Base-by-base conservation (phyloP, 1,140 invertebrate species). In the Potamilus streckersoni region DNA sequence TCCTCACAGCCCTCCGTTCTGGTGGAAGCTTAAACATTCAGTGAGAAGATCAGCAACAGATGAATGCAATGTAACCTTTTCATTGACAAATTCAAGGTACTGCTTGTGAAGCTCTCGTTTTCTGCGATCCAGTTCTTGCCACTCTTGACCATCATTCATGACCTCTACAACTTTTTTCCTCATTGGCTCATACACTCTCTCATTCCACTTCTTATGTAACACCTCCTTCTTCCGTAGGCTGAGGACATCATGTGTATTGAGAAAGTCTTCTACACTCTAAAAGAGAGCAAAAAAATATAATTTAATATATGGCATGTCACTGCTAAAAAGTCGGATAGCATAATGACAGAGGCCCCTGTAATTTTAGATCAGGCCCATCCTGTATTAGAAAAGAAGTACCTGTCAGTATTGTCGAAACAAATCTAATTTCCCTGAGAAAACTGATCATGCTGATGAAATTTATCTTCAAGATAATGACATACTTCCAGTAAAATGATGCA, bases 151-250 rank as follows among this genome's bases (percentile, higher is more conserved):
- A 63, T 87, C 82, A 49, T 49, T 49, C 79, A 89, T 87, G 15
- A 79, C 84, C 6, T 82, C 75, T n/a, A 84, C 76, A 27, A 89
- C 84, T 59, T 88, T 81, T 66, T 81, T 82, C 49, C 86, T 79
- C 61, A 89, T 76, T 31, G 88, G 88, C 69, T 89, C 86, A 79
- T 85, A 85, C 19, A 89, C 88, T 56, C 83, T 63, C 31, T 88
- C 86, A 74, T 82, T 84, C 87, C 87, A 89, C 57, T 83, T 83
- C 72, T 87, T 88, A 64, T 89, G 87, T 57, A 89, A 78, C 16
- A 88, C 78, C 66, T 89, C 88, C 63, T 85, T 87, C 76, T 87
- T 88, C 6, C 88, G 63, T 57, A 85, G 73, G 69, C 84, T 80
- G 20, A 84, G 78, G 5, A 87, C 65, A 27, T 87, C 84, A 76